These are phyloP conservation scores for Oegoconia quadripuncta DNA, from an alignment of 2,888 invertebrate species.

Conservation along the genomic window DNA sequence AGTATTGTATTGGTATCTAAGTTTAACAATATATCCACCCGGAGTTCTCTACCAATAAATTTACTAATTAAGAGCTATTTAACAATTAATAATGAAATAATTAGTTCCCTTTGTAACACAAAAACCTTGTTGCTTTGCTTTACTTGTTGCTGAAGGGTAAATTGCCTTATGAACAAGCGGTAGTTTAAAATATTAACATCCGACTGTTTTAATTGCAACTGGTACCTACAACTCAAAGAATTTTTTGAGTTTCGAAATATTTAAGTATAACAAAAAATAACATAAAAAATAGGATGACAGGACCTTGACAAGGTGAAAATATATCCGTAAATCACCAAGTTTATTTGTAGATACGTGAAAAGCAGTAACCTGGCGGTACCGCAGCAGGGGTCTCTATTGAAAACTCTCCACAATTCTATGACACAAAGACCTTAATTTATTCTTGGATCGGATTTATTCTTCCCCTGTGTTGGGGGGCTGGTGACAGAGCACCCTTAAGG, in stretches of 20 bases:
- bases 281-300: background rate
- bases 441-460: constrained; percentile 71
- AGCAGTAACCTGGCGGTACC: constrained; percentile 27
- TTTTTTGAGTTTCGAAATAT: background rate
- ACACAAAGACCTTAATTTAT: constrained; percentile 74
- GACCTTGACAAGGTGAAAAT: constrained; percentile 31
- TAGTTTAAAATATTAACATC: no score
- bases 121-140: no score
- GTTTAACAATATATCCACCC: no score
- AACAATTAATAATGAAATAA: no score
- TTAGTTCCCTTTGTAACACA: no score
- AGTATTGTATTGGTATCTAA: no score
- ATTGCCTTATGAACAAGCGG: no score
- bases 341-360: constrained; percentile 43
- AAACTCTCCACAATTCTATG: constrained; percentile 52
- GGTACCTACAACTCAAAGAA: no score
- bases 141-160: no score
- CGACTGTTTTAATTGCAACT: no score
- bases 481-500: constrained; percentile 70
- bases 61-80: no score
- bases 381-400: constrained; percentile 26
- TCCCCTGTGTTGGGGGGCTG: constrained; percentile 54
- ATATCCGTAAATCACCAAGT: constrained; percentile 45
- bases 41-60: no score
- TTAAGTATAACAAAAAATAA: background rate